These are phyloP conservation scores for Keiferia lycopersicella DNA, from an alignment of 2,888 invertebrate species.

Conservation along the genomic window DNA sequence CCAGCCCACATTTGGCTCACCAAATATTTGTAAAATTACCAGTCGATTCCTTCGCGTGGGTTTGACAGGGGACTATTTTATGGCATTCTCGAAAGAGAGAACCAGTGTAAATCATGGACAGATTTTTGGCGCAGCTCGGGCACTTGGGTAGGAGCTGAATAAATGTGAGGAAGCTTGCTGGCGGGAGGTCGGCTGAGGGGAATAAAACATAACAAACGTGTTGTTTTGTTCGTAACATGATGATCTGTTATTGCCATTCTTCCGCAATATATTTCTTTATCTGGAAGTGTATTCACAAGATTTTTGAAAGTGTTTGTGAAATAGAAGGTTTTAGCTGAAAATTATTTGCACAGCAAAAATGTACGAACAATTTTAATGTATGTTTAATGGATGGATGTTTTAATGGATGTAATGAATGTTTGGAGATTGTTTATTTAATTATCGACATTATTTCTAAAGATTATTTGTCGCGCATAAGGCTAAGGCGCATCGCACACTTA, in stretches of 20 bases:
- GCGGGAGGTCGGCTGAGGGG: constrained; percentile 16
- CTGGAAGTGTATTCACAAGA: no score
- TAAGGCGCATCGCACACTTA: no score
- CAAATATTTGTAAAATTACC: constrained; percentile 67
- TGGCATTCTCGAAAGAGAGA: constrained; percentile 62
- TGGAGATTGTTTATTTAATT: no score
- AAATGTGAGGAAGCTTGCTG: constrained; percentile 8
- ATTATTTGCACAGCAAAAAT: no score
- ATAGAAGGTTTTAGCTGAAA: no score
- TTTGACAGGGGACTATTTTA: constrained; percentile 73
- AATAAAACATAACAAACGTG: constrained; percentile 2
- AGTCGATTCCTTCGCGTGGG: constrained; percentile 54
- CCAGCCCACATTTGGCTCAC: constrained; percentile 39
- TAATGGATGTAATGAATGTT: no score
- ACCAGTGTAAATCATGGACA: constrained; percentile 66
- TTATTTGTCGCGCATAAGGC: no score
- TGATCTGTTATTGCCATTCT: neutral
- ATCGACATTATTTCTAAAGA: no score
- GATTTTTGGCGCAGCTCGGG: constrained; percentile 47
- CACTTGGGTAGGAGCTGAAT: constrained; percentile 21
- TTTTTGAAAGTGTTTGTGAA: no score
- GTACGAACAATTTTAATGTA: no score
- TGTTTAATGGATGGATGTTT: no score
- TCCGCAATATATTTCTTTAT: no score
- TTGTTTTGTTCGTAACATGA: constrained; percentile 6